These are phyloP conservation scores for Euzetes globulus DNA, from an alignment of 2,888 invertebrate species.

Conservation along the genomic window DNA sequence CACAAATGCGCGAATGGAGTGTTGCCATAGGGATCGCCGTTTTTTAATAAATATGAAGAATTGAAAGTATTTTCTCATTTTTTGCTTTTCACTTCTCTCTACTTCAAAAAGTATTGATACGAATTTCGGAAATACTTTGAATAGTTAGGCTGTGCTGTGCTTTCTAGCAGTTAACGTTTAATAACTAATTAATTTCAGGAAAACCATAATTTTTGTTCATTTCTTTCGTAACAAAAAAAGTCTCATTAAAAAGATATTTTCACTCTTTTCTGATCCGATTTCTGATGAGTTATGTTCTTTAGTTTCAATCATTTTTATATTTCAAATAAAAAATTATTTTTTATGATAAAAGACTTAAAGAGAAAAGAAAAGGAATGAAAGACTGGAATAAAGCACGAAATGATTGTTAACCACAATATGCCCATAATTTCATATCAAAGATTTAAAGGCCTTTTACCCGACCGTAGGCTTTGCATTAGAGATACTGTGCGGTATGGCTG, in stretches of 20 bases:
- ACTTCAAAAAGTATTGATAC: neutral
- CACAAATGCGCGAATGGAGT: slow-evolving; percentile 13
- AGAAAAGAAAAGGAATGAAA: neutral
- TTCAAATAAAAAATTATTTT: neutral
- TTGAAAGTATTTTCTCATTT: neutral
- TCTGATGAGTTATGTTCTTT: neutral
- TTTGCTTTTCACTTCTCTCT: neutral
- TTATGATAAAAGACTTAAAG: neutral
- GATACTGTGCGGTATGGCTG: neutral
- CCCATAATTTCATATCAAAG: neutral
- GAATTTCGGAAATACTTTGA: neutral
- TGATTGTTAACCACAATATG: slow-evolving; percentile 26
- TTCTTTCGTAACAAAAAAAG: neutral
- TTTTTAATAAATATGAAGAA: slow-evolving; percentile 6
- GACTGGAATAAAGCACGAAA: neutral
- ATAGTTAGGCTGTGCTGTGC: neutral
- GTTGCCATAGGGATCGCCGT: slow-evolving; percentile 7
- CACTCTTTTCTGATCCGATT: neutral
- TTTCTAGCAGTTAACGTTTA: neutral
- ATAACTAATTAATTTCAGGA: slow-evolving; percentile 10
- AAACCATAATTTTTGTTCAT: neutral
- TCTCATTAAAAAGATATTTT: neutral
- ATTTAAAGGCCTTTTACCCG: neutral
- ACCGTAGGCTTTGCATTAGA: neutral
- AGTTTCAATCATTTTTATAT: neutral